Conservation (phyloP, 2,113 vertebrate genomes). For the Paracyprichromis sp. region DNA sequence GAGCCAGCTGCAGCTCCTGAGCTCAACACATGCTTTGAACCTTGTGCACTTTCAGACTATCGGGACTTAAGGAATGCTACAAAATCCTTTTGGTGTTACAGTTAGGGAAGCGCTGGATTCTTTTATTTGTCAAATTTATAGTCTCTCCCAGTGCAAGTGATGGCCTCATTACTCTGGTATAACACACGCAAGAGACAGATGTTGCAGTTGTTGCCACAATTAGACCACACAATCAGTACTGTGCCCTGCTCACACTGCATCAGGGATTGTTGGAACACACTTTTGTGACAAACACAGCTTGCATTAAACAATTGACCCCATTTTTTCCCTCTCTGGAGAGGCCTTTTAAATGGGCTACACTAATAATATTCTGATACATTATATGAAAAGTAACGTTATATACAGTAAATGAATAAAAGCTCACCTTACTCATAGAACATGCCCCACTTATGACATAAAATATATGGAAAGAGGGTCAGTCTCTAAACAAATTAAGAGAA, state of each 20-base stretch:
- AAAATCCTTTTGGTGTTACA: background rate
- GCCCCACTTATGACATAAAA: constrained; percentile 37
- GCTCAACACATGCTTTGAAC: background rate
- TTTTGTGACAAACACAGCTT: constrained; percentile 40
- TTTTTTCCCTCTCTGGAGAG: constrained; percentile 53
- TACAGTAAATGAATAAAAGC: constrained; percentile 10
- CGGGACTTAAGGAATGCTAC: background rate
- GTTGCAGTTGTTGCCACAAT: background rate
- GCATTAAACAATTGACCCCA: constrained; percentile 55
- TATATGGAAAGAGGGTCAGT: constrained; percentile 26
- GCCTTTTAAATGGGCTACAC: constrained; percentile 45
- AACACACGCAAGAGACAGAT: background rate
- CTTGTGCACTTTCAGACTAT: background rate
- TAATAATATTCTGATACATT: constrained; percentile 53
- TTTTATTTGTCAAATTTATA: background rate
- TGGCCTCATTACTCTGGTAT: constrained; percentile 29
- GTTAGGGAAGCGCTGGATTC: background rate
- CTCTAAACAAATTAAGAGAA: constrained; percentile 6
- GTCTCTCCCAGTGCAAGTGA: background rate
- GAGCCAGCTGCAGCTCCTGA: background rate
- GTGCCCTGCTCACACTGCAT: background rate
- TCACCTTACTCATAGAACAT: background rate
- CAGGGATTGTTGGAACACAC: constrained; percentile 26
- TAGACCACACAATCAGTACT: background rate
- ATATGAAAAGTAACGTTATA: constrained; percentile 7